phyloP scores from a whole-genome alignment of 2,797 vertebrate genomes.

The Acridotheres tristis region DNA sequence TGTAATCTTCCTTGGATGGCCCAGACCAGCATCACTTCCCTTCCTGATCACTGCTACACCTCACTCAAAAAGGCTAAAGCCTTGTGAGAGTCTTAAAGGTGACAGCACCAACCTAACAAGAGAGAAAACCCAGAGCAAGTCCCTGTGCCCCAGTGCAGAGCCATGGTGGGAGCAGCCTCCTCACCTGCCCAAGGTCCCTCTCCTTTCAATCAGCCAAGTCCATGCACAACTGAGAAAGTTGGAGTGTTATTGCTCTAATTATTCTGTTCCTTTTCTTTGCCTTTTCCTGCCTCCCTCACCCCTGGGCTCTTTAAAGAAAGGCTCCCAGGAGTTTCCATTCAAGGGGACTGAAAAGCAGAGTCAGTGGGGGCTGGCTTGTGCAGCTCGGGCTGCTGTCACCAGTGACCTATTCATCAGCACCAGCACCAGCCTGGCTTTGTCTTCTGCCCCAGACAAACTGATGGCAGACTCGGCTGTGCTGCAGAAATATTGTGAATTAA shows the following conservation, averaged over 20 bases:
- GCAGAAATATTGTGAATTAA: conserved; percentile 54
- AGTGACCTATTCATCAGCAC: conserved; percentile 62
- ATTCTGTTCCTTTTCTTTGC: conserved; percentile 33
- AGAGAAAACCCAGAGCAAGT: neutral
- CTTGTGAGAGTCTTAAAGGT: neutral
- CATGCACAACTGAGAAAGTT: neutral
- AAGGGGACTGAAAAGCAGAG: conserved; percentile 60
- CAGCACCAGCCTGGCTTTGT: conserved; percentile 65
- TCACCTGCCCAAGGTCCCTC: neutral
- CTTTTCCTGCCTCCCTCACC: conserved; percentile 37
- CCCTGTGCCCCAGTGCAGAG: neutral
- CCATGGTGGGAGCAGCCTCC: neutral
- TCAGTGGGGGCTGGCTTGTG: conserved; percentile 61
- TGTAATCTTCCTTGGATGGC: neutral
- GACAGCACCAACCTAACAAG: neutral
- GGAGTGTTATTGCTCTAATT: conserved; percentile 13
- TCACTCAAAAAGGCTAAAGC: neutral
- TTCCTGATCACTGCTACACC: neutral
- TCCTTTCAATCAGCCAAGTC: neutral
- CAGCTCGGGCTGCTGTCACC: conserved; percentile 50
- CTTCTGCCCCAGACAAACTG: conserved; percentile 55
- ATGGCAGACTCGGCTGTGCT: conserved; percentile 22
- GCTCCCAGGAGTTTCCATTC: conserved; percentile 57
- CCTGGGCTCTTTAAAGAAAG: conserved; percentile 59
- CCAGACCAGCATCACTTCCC: neutral